Base-by-base conservation (phyloP, 2,797 vertebrate genomes). In the Characodon lateralis region DNA sequence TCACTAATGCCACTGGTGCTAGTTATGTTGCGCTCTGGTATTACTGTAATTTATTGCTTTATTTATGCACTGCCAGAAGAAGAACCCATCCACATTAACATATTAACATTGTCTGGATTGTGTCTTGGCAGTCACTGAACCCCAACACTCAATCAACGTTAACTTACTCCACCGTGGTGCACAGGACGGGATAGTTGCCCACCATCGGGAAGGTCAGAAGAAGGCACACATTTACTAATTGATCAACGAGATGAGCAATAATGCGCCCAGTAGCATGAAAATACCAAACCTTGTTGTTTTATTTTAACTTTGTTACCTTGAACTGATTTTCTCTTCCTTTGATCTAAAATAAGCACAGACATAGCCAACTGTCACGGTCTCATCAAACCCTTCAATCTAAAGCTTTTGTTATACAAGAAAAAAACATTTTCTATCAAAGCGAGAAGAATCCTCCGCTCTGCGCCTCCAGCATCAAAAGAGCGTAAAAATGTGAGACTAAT, bases 71-170 rank as follows among this genome's bases (percentile, higher is more conserved):
- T 1, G 10, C 26, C 35, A 35, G 35, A 35, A 35, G 35, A 35
- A 35, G 35, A n/a, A 74, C 22, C 2, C 28, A n/a, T 24, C 5
- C 28, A 1, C 58, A 7, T 69, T 14, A 55, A 72, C 35, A 35
- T 35, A 35, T 35, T 35, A 72, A n/a, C 10, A 41, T 73, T 26
- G 26, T 77, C 51, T 13, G 56, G n/a, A 1, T 79, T 79, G 6
- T 88, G 24, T 78, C 73, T 87, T 43, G 74, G 70, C 50, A 93
- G 92, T 0, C 0, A 0, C 85, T 92, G 77, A 88, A 55, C 31
- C 0, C 0, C 9, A 65, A 48, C 41, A 91, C 83, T 39, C 83
- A 79, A 0, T 0, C 68, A 22, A 0, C 71, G 18, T 91, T 84
- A 0, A 31, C 79, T 0, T 93, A 91, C 82, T 82, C 81, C 31